These are phyloP conservation scores for Cremastinae sp. DNA, from an alignment of 2,888 invertebrate genomes.

Conservation along the genomic window DNA sequence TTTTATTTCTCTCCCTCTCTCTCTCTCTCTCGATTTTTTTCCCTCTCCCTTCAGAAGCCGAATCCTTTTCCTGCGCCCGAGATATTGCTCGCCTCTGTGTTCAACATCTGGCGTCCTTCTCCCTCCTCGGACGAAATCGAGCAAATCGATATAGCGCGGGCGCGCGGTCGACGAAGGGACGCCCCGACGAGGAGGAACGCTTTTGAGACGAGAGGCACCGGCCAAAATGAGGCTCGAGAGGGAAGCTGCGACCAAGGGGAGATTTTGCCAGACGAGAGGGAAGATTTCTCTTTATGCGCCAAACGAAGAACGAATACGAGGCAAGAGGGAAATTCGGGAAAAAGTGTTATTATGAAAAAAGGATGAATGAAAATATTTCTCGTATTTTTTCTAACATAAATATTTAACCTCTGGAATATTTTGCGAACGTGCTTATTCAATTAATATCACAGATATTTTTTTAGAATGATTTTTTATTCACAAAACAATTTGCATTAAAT, in stretches of 20 bases:
- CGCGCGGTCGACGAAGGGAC: constrained; percentile 50
- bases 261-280: constrained; percentile 49
- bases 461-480: no score
- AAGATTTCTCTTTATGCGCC: constrained; percentile 53
- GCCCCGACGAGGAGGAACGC: constrained; percentile 34
- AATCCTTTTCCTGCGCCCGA: no score
- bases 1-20: constrained; percentile 36
- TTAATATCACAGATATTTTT: no score
- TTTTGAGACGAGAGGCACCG: constrained; percentile 39
- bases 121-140: constrained; percentile 72
- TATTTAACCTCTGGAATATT: no score
- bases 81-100: not conserved
- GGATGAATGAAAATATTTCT: no score
- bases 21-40: constrained; percentile 22
- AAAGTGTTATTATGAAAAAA: not conserved
- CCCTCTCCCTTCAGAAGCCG: no score
- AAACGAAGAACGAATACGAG: constrained; percentile 63
- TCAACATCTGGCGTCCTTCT: constrained; percentile 38
- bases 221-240: constrained; percentile 64
- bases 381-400: no score
- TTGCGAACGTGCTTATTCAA: no score
- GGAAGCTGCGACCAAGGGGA: constrained; percentile 69
- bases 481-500: no score
- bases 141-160: constrained; percentile 68
- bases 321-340: constrained; percentile 14